Evolutionary conservation across 2,113 vertebrate species (phyloP).

Genomic region (Rhea pennata): DNA sequence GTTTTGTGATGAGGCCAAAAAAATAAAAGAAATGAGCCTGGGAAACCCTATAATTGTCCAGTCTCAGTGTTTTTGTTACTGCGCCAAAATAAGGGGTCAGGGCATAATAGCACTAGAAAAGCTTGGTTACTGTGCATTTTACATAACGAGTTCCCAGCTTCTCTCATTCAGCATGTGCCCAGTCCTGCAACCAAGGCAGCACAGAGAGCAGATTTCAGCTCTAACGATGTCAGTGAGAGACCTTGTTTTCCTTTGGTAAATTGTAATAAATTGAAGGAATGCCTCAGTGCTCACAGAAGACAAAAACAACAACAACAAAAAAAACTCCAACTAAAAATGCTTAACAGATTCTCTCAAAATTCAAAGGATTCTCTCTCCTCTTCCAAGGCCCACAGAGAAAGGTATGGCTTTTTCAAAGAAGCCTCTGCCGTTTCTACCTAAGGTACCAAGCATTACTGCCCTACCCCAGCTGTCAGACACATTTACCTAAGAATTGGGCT

Average conservation of each 20-base stretch:
- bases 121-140: slow-evolving; percentile 57
- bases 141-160: slow-evolving; percentile 60
- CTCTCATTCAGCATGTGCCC: slow-evolving; percentile 39
- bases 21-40: slow-evolving; percentile 12
- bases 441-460: neutral
- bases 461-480: neutral
- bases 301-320: too few relatives aligned
- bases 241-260: neutral
- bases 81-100: slow-evolving; percentile 38
- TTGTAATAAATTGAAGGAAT: slow-evolving; percentile 16
- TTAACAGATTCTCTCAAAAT: neutral
- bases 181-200: slow-evolving; percentile 12
- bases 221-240: slow-evolving; percentile 19
- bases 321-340: neutral
- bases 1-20: slow-evolving; percentile 64
- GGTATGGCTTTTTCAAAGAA: neutral
- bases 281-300: neutral
- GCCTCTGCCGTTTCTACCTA: neutral
- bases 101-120: slow-evolving; percentile 67
- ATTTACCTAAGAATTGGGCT: neutral
- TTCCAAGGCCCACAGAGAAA: neutral
- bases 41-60: slow-evolving; percentile 65
- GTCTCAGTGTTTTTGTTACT: slow-evolving; percentile 48
- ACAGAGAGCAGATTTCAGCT: slow-evolving; percentile 39
- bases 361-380: neutral